phyloP scores from a whole-genome alignment of 2,797 vertebrate genomes.

The Sparidentex hasta region DNA sequence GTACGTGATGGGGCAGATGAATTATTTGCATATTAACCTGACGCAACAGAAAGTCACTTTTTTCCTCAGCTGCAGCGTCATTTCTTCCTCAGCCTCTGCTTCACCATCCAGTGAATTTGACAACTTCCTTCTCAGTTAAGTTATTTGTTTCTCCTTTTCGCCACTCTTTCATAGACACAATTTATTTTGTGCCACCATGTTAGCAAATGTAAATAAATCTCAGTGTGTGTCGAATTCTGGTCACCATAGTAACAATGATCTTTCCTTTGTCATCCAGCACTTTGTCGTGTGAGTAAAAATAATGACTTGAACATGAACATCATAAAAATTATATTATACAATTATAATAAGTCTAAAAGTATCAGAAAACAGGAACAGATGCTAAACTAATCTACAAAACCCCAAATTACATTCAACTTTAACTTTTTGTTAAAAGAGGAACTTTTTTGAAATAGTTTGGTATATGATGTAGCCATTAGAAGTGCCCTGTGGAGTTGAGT shows the following conservation, averaged over 20 bases:
- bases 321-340: no score
- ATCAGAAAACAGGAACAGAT: not conserved
- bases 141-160: no score
- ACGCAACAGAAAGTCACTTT: not conserved
- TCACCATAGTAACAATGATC: constrained; percentile 9
- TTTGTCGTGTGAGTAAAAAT: not conserved
- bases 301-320: not conserved
- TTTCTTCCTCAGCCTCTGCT: no score
- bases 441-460: not conserved
- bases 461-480: not conserved
- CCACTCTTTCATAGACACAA: not conserved
- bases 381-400: not conserved
- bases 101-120: not conserved
- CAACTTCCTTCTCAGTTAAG: no score
- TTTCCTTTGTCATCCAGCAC: not conserved
- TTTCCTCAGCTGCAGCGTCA: no score
- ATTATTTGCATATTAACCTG: not conserved
- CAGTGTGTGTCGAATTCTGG: not conserved
- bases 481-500: not conserved
- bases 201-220: not conserved
- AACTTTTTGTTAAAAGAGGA: not conserved
- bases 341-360: no score
- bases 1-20: not conserved
- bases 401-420: not conserved
- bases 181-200: not conserved